Evolutionary conservation across 2,797 vertebrate genomes (phyloP).

Genomic region (Oceanodroma leucorhoa): DNA sequence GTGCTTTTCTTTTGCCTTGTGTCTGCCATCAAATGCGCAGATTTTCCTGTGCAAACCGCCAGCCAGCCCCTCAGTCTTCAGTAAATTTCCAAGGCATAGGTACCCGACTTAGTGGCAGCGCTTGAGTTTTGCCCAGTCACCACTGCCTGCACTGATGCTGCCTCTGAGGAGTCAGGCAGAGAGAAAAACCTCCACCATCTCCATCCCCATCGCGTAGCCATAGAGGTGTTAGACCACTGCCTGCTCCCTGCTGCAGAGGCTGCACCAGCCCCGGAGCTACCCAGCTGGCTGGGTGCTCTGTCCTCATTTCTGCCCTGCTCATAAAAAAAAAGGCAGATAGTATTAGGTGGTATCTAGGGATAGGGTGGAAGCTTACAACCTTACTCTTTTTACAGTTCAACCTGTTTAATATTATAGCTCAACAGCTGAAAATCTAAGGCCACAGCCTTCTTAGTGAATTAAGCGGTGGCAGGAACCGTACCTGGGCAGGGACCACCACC

Average conservation of each 20-base stretch:
- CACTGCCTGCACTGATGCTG: not conserved
- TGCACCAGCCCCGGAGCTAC: not conserved
- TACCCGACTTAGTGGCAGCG: accelerated
- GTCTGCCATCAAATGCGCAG: not conserved
- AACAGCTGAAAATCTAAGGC: not conserved
- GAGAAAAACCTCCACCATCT: not conserved
- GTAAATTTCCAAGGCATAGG: not conserved
- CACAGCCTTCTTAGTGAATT: not conserved
- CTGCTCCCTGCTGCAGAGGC: not conserved
- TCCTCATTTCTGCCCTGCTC: not conserved
- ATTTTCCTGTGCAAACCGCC: not conserved
- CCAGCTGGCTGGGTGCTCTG: not conserved
- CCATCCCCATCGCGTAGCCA: accelerated
- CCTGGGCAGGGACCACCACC: not conserved
- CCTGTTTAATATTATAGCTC: not conserved
- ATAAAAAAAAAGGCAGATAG: not conserved
- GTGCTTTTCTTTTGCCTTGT: not conserved
- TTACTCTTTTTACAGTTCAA: not conserved
- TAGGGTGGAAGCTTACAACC: not conserved
- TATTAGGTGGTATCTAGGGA: not conserved
- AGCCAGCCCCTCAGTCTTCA: not conserved
- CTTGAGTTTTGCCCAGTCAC: not conserved
- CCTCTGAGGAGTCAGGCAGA: not conserved
- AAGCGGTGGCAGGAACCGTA: accelerated
- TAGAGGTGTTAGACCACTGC: not conserved